Evolutionary conservation across 2,888 invertebrate species (phyloP).

Genomic region (Lampropteryx suffumata): DNA sequence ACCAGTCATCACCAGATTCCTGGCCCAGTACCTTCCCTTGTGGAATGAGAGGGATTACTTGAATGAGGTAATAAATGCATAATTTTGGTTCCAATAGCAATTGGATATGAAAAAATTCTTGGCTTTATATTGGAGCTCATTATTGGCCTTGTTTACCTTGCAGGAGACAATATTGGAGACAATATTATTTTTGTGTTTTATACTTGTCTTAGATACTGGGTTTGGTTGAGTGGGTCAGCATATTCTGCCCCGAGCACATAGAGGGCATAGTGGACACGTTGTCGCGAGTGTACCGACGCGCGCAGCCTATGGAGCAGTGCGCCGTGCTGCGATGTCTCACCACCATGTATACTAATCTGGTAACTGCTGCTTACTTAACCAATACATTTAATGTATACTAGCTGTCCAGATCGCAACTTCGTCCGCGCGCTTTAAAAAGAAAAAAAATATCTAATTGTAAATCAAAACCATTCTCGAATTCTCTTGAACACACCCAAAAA

Average conservation of each 20-base stretch:
- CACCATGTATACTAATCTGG: constrained; percentile 68
- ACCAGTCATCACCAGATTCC: constrained; percentile 66
- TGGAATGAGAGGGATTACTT: constrained; percentile 75
- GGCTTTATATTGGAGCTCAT: too few relatives aligned
- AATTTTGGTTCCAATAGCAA: not conserved
- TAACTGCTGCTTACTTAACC: constrained; percentile 42
- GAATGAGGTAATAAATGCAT: constrained; percentile 55
- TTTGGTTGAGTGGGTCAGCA: constrained; percentile 66
- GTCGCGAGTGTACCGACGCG: constrained; percentile 51
- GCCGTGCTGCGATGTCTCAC: constrained; percentile 59
- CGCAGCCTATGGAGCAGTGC: constrained; percentile 62
- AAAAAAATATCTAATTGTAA: too few relatives aligned
- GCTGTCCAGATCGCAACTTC: too few relatives aligned
- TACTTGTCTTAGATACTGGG: constrained; percentile 56
- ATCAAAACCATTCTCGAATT: too few relatives aligned
- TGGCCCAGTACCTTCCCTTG: constrained; percentile 66
- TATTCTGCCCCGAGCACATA: constrained; percentile 53
- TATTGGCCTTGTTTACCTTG: too few relatives aligned
- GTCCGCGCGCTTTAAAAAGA: too few relatives aligned
- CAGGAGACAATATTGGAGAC: too few relatives aligned
- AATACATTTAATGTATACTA: too few relatives aligned
- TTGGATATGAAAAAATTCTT: too few relatives aligned
- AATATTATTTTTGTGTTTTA: too few relatives aligned
- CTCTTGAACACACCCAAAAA: too few relatives aligned
- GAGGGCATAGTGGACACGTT: constrained; percentile 53